Percentiles rank a stretch among this genome's conserved stretches.
phyloP scores from a whole-genome alignment of 53 echinoderm and acorn worm genomes.

The Mesocentrotus franciscanus region DNA sequence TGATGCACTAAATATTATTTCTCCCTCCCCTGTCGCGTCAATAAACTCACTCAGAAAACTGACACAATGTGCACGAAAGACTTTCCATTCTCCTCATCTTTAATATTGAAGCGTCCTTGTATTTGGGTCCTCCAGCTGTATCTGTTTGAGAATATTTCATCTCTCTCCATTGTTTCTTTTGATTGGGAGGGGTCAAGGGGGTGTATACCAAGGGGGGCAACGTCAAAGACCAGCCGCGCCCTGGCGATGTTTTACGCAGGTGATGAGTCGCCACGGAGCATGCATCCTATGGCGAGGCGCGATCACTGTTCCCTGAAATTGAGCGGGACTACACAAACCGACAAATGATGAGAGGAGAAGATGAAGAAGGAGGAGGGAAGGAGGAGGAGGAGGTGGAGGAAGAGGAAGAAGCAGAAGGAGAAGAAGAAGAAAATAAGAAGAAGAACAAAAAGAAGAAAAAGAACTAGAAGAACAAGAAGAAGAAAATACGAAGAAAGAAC shows the following conservation, averaged over 20 bases:
- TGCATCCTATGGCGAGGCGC: background rate
- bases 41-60: slow-evolving; percentile 51
- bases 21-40: slow-evolving; percentile 57
- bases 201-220: slow-evolving; percentile 29
- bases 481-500: background rate
- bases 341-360: background rate
- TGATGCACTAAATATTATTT: slow-evolving; percentile 44
- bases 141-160: slow-evolving; percentile 16
- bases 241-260: slow-evolving; percentile 3
- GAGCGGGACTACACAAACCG: slow-evolving; percentile 52
- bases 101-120: slow-evolving; percentile 7
- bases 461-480: background rate
- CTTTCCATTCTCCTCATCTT: background rate
- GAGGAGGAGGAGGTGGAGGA: background rate
- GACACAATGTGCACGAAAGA: background rate
- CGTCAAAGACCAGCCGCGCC: slow-evolving; percentile 55
- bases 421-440: background rate
- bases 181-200: slow-evolving; percentile 50
- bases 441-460: background rate
- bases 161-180: background rate
- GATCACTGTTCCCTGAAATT: slow-evolving; percentile 58
- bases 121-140: slow-evolving; percentile 22
- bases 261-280: slow-evolving; percentile 22
- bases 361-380: background rate
- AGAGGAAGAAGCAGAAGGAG: background rate